Base-by-base conservation (phyloP, 2,113 vertebrate species). In the Pteronura brasiliensis region DNA sequence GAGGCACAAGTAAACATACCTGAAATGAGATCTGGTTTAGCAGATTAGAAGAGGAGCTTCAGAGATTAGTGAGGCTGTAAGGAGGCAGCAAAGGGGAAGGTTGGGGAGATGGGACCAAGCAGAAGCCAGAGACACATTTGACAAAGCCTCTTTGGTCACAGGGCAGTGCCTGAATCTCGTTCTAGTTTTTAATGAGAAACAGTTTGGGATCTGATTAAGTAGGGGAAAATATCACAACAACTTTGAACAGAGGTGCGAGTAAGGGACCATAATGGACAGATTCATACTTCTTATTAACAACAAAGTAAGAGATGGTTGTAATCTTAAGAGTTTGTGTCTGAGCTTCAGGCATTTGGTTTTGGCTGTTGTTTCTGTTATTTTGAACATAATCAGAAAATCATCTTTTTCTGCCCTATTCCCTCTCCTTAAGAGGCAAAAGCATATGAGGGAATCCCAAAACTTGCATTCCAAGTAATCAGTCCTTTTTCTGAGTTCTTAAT, bases 101-200 rank as follows among this genome's bases (percentile, higher is more conserved):
- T 14, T 1, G 6, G 21, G 11, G 13, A 57, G 44, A 5, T 27
- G 15, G 34, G 4, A 57, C 2, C 1, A 3, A 31, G 36, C 27
- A 21, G 17, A 59, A 74, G 10, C 4, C 34, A 31, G 20, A 44
- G 25, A 6, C 31, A 27, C 7, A 15, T 34, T 0, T 18, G 13
- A 15, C 1, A 82, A 84, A 76, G 4, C 6, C 36, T 74, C 80
- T 81, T 29, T 1, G 6, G 34, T 31, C 29, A 71, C 3, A 29
- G 20, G 42, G 3, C 76, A 10, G 6, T 39, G 4, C 57, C n/a
- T 39, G 6, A 83, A 42, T 92, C 88, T 42, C 74, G 2, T 63
- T 69, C 34, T 65, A 4, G 25, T 65, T 71, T 85, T 7, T 59
- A 6, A 29, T n/a, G 23, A 71, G 11, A 55, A 72, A 84, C 47